Conservation (phyloP, 2,888 invertebrate genomes). For the Dasysyrphus albostriatus region DNA sequence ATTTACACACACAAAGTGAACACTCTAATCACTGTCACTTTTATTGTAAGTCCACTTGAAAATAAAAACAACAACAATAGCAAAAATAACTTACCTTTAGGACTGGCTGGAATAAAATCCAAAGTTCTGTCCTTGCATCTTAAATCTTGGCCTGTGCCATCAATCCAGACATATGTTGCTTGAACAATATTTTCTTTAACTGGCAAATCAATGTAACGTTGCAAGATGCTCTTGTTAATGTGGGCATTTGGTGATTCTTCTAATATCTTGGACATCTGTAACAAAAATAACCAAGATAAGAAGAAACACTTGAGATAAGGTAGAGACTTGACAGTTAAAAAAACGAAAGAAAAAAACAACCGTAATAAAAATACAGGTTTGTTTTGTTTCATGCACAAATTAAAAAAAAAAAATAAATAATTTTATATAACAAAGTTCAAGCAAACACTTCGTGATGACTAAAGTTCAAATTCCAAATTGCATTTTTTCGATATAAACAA, state of each 20-base stretch:
- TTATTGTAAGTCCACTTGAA: not conserved
- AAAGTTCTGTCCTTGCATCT: conserved; percentile 95
- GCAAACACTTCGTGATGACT: not conserved
- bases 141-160: conserved; percentile 94
- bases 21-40: conserved; percentile 17
- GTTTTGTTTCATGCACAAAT: not conserved
- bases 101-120: conserved; percentile 90
- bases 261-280: conserved; percentile 83
- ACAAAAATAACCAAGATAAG: conserved; percentile 15
- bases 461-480: not conserved
- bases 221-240: conserved; percentile 90
- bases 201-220: conserved; percentile 90
- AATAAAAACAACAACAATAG: not conserved
- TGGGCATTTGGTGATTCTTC: conserved; percentile 93
- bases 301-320: conserved; percentile 15
- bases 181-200: conserved; percentile 91
- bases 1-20: not conserved
- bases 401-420: not conserved
- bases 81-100: conserved; percentile 87
- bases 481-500: not conserved
- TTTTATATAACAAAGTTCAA: conserved; percentile 4
- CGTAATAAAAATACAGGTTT: not conserved
- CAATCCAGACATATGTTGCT: conserved; percentile 97
- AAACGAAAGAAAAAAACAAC: not conserved
- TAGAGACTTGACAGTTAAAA: not conserved